A percentile compares a stretch with the other conserved stretches of the same genome.
Evolutionary conservation across 2,113 vertebrate genomes (phyloP).

Genomic region (Otus sunia): DNA sequence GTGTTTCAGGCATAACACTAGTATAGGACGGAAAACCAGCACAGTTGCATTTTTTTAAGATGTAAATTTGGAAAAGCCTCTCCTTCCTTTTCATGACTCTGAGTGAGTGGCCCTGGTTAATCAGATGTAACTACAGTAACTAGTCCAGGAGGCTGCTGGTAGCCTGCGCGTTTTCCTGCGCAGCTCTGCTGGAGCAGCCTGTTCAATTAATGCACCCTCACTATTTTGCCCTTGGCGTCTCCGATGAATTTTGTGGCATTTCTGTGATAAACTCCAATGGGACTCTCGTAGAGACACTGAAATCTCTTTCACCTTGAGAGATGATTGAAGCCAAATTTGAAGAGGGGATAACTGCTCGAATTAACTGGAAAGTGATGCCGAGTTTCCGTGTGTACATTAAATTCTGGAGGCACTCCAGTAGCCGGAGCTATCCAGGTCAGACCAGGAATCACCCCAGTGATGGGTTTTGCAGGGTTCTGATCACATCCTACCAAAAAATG

Average conservation of each 20-base stretch:
- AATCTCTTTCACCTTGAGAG: neutral
- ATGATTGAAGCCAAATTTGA: neutral
- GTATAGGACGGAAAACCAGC: neutral
- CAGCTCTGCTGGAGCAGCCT: neutral
- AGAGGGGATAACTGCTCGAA: neutral
- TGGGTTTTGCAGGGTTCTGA: neutral
- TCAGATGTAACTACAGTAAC: neutral
- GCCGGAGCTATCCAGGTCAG: neutral
- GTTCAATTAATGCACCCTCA: neutral
- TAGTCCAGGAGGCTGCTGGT: neutral
- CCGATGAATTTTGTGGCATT: neutral
- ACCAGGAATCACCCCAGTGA: neutral
- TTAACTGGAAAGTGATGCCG: neutral
- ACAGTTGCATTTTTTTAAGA: neutral
- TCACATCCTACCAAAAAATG: neutral
- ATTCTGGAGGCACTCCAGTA: neutral
- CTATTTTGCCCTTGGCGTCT: neutral
- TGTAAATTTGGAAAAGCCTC: neutral
- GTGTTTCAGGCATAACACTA: neutral
- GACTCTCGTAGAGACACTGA: neutral
- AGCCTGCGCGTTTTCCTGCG: neutral
- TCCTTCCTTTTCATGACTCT: neutral
- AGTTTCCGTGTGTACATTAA: neutral
- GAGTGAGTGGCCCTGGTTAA: neutral
- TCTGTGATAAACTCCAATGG: neutral